A percentile compares a stretch with the other conserved stretches of the same genome.
Conservation (phyloP, 1,140 invertebrate species). For the Nasonia longicornis region DNA sequence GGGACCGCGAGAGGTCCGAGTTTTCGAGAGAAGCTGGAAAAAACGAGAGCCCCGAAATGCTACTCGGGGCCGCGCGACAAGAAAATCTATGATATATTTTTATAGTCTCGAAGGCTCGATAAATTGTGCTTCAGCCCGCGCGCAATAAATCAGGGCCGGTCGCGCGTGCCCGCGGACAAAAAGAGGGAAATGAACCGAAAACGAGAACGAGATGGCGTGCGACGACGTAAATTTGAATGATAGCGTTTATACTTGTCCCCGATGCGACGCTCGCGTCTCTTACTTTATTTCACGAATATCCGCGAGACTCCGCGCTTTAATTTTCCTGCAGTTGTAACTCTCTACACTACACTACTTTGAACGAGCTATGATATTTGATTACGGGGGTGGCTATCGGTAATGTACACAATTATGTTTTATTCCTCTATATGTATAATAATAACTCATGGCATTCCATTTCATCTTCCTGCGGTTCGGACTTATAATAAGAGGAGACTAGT, state of each 20-base stretch:
- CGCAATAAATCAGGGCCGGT: slow-evolving; percentile 1
- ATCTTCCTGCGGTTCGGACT: too few species aligned
- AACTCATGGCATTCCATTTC: background rate
- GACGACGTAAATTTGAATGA: slow-evolving; percentile 30
- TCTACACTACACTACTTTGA: too few species aligned
- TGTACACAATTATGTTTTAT: too few species aligned
- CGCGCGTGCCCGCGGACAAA: background rate
- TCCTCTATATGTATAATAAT: background rate
- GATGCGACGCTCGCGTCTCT: too few species aligned
- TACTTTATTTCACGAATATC: too few species aligned
- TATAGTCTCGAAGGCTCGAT: slow-evolving; percentile 12
- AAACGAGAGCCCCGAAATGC: too few species aligned
- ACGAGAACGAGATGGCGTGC: slow-evolving; percentile 10
- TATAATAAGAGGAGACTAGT: too few species aligned
- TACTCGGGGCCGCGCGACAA: too few species aligned
- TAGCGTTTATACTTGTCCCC: background rate
- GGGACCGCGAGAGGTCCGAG: too few species aligned
- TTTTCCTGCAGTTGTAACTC: background rate
- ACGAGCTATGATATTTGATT: too few species aligned
- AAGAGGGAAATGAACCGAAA: background rate
- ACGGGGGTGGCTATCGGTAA: too few species aligned
- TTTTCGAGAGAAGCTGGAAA: too few species aligned
- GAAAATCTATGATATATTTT: slow-evolving; percentile 8
- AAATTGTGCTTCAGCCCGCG: background rate
- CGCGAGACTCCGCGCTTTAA: background rate